Evolutionary conservation across 2,888 invertebrate species (phyloP).

Genomic region (Coenonympha arcania): DNA sequence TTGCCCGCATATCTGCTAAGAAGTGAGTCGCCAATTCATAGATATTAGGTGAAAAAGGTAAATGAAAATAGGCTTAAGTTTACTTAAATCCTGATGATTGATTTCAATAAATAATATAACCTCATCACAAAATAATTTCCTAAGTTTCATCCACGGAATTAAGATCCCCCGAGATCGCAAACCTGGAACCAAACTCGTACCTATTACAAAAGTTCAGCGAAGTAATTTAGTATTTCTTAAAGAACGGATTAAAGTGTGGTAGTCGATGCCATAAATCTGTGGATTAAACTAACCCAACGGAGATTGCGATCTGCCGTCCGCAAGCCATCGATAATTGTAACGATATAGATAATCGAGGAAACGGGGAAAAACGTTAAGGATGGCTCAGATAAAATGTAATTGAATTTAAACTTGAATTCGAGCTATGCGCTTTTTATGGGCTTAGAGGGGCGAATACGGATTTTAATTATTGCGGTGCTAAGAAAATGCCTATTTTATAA

Average conservation of each 20-base stretch:
- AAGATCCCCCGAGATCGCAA: constrained; percentile 6
- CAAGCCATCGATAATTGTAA: constrained; percentile 63
- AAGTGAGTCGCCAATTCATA: too few relatives aligned
- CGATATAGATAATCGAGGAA: constrained; percentile 51
- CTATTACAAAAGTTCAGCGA: constrained; percentile 25
- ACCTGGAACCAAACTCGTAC: constrained; percentile 22
- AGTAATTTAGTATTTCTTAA: constrained; percentile 46
- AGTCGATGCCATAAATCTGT: constrained; percentile 61
- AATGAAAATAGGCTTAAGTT: too few relatives aligned
- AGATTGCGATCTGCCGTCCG: constrained; percentile 63
- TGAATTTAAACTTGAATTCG: constrained; percentile 25
- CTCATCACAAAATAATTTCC: too few relatives aligned
- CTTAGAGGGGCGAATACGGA: too few relatives aligned
- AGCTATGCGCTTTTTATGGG: not conserved
- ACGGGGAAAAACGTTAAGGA: constrained; percentile 28
- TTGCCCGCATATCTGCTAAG: too few relatives aligned
- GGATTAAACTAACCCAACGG: constrained; percentile 66
- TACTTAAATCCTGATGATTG: too few relatives aligned
- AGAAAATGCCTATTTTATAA: too few relatives aligned
- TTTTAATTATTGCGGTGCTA: not conserved
- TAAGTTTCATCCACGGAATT: constrained; percentile 6
- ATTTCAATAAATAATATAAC: too few relatives aligned
- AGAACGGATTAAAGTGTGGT: constrained; percentile 57
- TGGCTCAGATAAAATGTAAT: constrained; percentile 27
- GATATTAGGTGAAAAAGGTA: too few relatives aligned